Base-by-base conservation (phyloP, 2,113 vertebrate genomes). In the Probosciger aterrimus region DNA sequence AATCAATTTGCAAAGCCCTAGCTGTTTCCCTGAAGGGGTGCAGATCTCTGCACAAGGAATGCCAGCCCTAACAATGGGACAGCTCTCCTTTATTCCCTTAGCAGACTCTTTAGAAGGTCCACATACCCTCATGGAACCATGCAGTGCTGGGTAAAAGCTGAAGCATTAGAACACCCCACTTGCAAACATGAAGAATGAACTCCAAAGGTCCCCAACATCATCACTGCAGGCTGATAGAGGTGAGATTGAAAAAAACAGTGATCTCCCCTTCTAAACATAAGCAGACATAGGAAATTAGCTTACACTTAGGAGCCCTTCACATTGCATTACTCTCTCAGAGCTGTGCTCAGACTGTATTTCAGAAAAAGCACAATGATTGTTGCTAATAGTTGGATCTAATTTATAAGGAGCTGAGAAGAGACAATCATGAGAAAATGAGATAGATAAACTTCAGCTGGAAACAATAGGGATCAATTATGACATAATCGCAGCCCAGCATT, bases 381-480 rank as follows among this genome's bases (percentile, higher is more conserved):
- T 94, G 64, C 57, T 94, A 88, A 92, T 95, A 93, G 82, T 83
- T 88, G 93, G 64, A 92, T 95, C 88, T 95, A 95, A 97, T 95
- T 96, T 96, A 84, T 84, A 93, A 96, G 76, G 50, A 93, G 82
- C 79, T 83, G 80, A 95, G 86, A 88, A 55, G 41, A 96, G 85
- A 97, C 93, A 92, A 86, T 94, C 59, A 83, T 49, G 86, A 91
- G 93, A 97, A 96, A 97, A 94, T 93, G 94, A 97, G 95, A 90
- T 86, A 93, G 88, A 96, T 94, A 94, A 92, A 95, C 79, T 95
- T 96, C 86, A 92, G 35, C 64, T 97, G 80, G 68, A 96, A 94
- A 96, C 93, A 96, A 96, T 81, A 78, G 73, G 79, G 95, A 97
- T 96, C 95, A 95, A 93, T 96, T 97, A 94, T 96, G 92, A 88